Conservation (phyloP, 2,888 invertebrate genomes). For the Strigamia maritima region DNA sequence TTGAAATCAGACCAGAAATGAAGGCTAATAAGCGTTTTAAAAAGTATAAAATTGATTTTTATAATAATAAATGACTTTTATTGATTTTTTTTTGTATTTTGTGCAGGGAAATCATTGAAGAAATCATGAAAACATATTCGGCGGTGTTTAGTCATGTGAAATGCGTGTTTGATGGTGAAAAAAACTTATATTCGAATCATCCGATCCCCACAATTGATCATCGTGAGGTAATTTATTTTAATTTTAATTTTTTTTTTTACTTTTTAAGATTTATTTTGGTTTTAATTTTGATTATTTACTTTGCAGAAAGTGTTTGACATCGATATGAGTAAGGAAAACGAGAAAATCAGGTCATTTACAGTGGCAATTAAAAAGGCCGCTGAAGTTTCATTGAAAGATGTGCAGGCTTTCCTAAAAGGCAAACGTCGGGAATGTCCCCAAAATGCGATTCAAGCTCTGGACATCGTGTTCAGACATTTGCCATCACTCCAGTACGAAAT, state of each 20-base stretch:
- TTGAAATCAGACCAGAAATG: conserved; percentile 16
- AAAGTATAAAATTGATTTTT: too few species aligned
- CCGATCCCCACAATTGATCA: not conserved
- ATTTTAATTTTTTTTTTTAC: too few species aligned
- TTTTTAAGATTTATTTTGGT: too few species aligned
- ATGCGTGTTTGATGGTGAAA: conserved; percentile 35
- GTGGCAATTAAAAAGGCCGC: conserved; percentile 12
- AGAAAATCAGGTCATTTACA: not conserved
- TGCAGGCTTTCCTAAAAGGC: conserved; percentile 38
- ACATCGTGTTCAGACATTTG: conserved; percentile 40
- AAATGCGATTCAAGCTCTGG: conserved; percentile 38
- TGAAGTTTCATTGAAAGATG: not conserved
- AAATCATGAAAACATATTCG: not conserved
- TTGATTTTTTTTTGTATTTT: not conserved
- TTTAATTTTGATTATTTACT: too few species aligned
- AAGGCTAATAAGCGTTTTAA: not conserved
- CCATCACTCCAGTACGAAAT: conserved; percentile 33
- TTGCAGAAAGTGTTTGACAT: conserved; percentile 16
- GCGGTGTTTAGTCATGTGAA: not conserved
- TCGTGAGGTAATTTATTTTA: not conserved
- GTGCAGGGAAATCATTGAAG: not conserved
- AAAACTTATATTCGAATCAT: not conserved
- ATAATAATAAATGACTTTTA: too few species aligned
- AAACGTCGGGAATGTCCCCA: conserved; percentile 24
- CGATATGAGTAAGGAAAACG: not conserved